These are phyloP conservation scores for Euura saliciscinereae DNA, from an alignment of 1,140 invertebrate species.

Conservation along the genomic window DNA sequence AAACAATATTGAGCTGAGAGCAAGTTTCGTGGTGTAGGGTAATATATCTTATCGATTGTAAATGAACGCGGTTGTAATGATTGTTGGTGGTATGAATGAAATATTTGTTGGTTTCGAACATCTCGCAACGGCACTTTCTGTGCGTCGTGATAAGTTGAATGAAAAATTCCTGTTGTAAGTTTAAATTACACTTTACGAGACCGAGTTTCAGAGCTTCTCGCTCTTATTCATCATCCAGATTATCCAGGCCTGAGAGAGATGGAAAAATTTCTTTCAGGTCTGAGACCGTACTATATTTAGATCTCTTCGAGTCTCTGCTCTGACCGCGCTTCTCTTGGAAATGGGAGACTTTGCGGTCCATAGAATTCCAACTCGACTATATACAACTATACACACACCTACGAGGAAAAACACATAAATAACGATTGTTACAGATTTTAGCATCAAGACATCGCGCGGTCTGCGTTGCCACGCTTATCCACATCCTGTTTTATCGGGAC, in stretches of 20 bases:
- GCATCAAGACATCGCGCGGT: too few relatives aligned
- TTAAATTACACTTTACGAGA: background rate
- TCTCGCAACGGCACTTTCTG: background rate
- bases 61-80: too few relatives aligned
- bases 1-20: too few relatives aligned
- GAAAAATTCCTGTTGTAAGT: background rate
- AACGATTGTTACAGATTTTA: too few relatives aligned
- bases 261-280: slow-evolving; percentile 6
- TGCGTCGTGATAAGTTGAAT: background rate
- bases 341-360: background rate
- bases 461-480: too few relatives aligned
- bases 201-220: background rate
- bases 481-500: too few relatives aligned
- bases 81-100: too few relatives aligned
- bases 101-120: too few relatives aligned
- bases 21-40: too few relatives aligned
- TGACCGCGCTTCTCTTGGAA: slow-evolving; percentile 4
- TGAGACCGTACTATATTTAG: background rate
- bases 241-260: background rate
- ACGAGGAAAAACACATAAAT: too few relatives aligned
- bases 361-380: background rate
- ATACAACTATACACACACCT: too few relatives aligned
- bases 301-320: background rate
- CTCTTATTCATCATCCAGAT: background rate
- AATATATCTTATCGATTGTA: too few relatives aligned